phyloP scores from a whole-genome alignment of 1,140 invertebrate species.

The Meloidogyne floridensis region DNA sequence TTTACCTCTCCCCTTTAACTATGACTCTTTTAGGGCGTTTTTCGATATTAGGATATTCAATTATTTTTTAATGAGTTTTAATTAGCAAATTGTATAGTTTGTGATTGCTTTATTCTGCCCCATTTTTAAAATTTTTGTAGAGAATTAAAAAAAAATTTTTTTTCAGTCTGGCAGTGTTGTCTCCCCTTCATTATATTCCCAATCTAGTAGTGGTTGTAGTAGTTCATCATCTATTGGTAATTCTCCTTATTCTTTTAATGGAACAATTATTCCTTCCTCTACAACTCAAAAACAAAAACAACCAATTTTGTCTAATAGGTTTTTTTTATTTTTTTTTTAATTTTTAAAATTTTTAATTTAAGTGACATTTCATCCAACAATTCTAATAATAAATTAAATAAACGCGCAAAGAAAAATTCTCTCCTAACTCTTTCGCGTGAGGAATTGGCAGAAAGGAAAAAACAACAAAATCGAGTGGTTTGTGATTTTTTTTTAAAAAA shows the following conservation, averaged over 20 bases:
- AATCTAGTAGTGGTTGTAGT: not conserved
- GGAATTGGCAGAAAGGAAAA: slow-evolving; percentile 54
- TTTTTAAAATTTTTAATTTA: not conserved
- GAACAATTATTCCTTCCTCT: not conserved
- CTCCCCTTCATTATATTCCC: slow-evolving; percentile 13
- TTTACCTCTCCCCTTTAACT: no score
- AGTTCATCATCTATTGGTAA: not conserved
- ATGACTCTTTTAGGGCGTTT: no score
- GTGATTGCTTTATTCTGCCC: no score
- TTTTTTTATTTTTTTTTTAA: not conserved
- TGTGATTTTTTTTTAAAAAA: not conserved
- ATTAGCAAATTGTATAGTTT: no score
- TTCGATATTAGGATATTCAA: no score
- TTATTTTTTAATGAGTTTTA: no score
- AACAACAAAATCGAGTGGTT: slow-evolving; percentile 56
- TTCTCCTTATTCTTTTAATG: not conserved
- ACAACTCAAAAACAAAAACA: not conserved
- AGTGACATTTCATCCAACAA: not conserved
- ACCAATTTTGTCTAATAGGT: slow-evolving; percentile 1
- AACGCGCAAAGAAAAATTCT: slow-evolving; percentile 55
- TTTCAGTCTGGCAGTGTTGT: slow-evolving; percentile 17
- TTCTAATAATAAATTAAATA: slow-evolving; percentile 2
- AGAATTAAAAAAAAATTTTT: no score
- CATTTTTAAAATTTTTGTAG: no score
- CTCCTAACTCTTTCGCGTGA: slow-evolving; percentile 43